Evolutionary conservation across 2,113 vertebrate genomes (phyloP).

Genomic region (Lanius collurio): DNA sequence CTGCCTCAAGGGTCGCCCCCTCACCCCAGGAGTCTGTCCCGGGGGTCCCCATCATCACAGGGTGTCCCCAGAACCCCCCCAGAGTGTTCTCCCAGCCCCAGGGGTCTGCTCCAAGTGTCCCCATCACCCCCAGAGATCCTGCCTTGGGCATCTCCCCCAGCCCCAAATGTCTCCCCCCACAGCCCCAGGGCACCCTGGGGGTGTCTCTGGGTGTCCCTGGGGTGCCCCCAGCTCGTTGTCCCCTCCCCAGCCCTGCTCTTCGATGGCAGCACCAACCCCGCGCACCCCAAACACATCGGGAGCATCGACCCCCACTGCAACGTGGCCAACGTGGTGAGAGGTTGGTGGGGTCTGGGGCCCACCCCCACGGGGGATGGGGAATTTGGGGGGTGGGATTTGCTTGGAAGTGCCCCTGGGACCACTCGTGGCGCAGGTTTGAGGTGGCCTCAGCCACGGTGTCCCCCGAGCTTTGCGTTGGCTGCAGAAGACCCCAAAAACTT

Average conservation of each 20-base stretch:
- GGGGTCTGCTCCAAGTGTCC: not conserved
- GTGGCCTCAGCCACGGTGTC: not conserved
- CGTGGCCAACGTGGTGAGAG: conserved; percentile 85
- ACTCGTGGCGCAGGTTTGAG: fast-evolving
- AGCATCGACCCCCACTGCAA: conserved; percentile 89
- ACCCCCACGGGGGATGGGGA: fast-evolving
- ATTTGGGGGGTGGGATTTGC: fast-evolving
- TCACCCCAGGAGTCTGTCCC: not conserved
- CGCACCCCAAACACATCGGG: conserved; percentile 91
- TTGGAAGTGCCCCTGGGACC: not conserved
- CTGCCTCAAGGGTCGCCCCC: not conserved
- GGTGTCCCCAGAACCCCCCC: not conserved
- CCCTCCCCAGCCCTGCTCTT: conserved; percentile 83
- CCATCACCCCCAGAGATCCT: too few species aligned
- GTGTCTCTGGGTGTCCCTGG: not conserved
- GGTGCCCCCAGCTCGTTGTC: not conserved
- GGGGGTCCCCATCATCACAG: not conserved
- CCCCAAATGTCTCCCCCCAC: not conserved
- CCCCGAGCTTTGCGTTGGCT: not conserved
- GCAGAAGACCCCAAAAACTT: not conserved
- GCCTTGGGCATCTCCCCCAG: too few species aligned
- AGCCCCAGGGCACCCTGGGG: too few species aligned
- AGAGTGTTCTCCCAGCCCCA: not conserved
- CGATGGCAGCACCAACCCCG: conserved; percentile 86
- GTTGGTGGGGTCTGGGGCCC: conserved; percentile 52